Evolutionary conservation across 2,888 invertebrate genomes (phyloP), one percentile per base, ranked within the genome.

Genomic region (Drosophila birchii): DNA sequence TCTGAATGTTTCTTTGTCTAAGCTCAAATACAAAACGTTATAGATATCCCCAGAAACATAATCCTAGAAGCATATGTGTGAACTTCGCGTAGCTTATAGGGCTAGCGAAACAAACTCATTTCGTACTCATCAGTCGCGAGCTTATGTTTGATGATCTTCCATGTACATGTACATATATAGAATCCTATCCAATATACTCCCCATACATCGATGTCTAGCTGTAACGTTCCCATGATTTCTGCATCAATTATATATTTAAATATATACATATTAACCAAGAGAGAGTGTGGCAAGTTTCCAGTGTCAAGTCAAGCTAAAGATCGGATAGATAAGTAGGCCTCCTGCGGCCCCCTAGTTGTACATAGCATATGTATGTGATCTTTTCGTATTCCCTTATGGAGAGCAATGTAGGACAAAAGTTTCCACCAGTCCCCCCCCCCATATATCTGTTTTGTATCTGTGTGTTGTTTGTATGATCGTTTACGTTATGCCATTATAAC

Each of bases 201-300:
- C 49, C 57, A 58, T 58, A 66, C 66, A 73, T 73, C 18, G 54
- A 55, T 73, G 72, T 73, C 54, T 73, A 73, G 72, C 44, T 72
- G 57, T 72, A 53, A 64, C 41, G 51, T 43, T 29, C 34, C 34
- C 34, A 9, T 51, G 20, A 51, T 51, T 51, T 51, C 20, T 51
- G 34, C 34, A 36, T 53, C 16, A 34, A 26, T 26, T 20, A 34
- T 16, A 51, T 23, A 29, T 29, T 29, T 29, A 51, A 2, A 51
- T 34, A n/a, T 18, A 11, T 9, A 34, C 11, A 36, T 36, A 16
- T 23, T 51, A 23, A 34, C 36, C 23, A n/a, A n/a, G 51, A 53
- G 51, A 53, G 51, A 53, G 51, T 53, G 34, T 34, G 34, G 34
- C 34, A 11, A 34, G 34, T 12, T 34, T 34, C 34, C 34, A 34